Evolutionary conservation across 2,113 vertebrate genomes (phyloP).

Genomic region (Gopherus evgoodei): DNA sequence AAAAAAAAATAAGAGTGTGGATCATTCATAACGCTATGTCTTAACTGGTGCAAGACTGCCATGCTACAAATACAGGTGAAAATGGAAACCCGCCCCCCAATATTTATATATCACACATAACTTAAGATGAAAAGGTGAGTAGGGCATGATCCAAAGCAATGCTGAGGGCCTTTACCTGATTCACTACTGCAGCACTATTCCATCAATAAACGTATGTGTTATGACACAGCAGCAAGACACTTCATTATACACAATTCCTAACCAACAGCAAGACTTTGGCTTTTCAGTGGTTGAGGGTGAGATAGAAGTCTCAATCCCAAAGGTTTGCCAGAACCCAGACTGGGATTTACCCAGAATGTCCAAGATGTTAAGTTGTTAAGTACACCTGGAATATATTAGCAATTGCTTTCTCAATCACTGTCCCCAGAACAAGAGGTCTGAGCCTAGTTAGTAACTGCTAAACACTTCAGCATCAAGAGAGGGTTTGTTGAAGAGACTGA

Average conservation of each 20-base stretch:
- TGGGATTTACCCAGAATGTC: neutral
- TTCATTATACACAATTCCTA: neutral
- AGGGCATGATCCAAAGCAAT: neutral
- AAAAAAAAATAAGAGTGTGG: neutral
- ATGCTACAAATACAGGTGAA: neutral
- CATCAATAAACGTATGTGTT: fast-evolving
- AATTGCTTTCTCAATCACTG: neutral
- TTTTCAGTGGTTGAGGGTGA: neutral
- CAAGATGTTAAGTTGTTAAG: neutral
- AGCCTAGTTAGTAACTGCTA: neutral
- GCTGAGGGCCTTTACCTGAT: fast-evolving
- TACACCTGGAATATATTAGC: fast-evolving
- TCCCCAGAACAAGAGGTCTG: fast-evolving
- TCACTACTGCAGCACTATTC: neutral
- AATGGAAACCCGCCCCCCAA: neutral
- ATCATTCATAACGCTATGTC: neutral
- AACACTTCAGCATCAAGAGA: neutral
- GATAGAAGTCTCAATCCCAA: neutral
- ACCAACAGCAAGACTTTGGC: neutral
- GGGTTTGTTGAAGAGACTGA: neutral
- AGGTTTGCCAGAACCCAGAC: neutral
- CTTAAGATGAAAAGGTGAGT: neutral
- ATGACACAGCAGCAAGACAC: neutral
- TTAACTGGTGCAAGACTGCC: neutral
- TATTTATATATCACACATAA: neutral